A percentile compares a stretch with the other conserved stretches of the same genome.
Evolutionary conservation across 35 echinoderm and acorn worm genomes (phyloP).

Genomic region (Heliocidaris tuberculata): DNA sequence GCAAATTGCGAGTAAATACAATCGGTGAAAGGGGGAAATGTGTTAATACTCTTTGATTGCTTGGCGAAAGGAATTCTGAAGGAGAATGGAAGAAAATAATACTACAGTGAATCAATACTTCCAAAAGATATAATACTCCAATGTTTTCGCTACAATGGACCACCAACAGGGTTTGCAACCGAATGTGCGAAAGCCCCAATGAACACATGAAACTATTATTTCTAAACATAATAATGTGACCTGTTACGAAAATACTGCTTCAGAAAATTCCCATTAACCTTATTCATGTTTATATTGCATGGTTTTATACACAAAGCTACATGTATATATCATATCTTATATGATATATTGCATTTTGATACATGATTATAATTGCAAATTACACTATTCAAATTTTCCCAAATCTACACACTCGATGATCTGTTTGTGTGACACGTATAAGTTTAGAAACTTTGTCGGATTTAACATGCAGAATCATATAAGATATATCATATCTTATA

Average conservation of each 20-base stretch:
- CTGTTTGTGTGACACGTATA: too few relatives aligned
- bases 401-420: too few relatives aligned
- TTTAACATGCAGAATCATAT: too few relatives aligned
- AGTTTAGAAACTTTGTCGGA: too few relatives aligned
- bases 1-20: neutral
- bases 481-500: too few relatives aligned
- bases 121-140: neutral
- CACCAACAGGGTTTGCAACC: neutral
- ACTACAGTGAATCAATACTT: neutral
- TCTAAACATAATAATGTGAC: neutral
- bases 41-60: conserved; percentile 3
- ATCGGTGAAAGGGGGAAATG: neutral
- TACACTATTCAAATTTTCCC: too few relatives aligned
- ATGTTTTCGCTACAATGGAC: neutral
- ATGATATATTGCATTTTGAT: too few relatives aligned
- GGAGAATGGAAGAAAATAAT: neutral
- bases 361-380: too few relatives aligned
- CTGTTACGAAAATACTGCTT: neutral
- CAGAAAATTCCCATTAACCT: neutral
- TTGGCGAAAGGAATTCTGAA: neutral
- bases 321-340: too few relatives aligned
- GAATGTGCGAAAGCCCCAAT: neutral
- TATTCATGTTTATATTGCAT: neutral
- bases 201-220: neutral
- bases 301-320: too few relatives aligned